These are phyloP conservation scores for Umimayanthus chanpuru DNA, from an alignment of 92 coral and sea anemone species.

Conservation along the genomic window DNA sequence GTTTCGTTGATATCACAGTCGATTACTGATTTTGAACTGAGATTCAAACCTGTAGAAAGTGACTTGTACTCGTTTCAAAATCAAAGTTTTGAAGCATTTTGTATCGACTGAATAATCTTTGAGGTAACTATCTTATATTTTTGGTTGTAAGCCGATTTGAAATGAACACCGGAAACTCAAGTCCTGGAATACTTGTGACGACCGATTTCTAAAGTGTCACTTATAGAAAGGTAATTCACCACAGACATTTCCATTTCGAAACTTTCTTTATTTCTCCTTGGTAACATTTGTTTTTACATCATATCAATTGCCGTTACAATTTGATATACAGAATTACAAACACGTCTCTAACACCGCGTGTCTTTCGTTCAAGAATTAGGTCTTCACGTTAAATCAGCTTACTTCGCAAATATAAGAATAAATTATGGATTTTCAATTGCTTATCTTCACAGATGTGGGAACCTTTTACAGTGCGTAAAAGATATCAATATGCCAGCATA, in stretches of 20 bases:
- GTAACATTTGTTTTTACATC: neutral
- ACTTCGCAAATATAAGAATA: neutral
- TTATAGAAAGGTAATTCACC: neutral
- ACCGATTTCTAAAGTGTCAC: neutral
- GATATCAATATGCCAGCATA: neutral
- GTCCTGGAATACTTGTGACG: neutral
- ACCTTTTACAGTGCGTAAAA: neutral
- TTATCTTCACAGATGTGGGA: neutral
- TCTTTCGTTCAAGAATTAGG: neutral
- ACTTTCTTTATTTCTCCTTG: constrained; percentile 18
- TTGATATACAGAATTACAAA: neutral
- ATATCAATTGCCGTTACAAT: neutral
- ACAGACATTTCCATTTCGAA: neutral
- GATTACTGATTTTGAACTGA: neutral
- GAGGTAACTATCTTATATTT: neutral
- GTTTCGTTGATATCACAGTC: neutral
- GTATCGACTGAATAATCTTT: neutral
- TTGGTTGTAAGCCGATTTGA: constrained; percentile 38
- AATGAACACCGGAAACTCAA: neutral
- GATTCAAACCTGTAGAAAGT: neutral
- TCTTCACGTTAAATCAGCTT: constrained; percentile 38
- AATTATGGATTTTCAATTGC: neutral
- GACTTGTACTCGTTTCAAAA: neutral
- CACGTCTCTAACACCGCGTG: neutral
- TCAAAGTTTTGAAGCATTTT: neutral